phyloP scores from a whole-genome alignment of 1,140 invertebrate species.

The Camponotus vicinus region DNA sequence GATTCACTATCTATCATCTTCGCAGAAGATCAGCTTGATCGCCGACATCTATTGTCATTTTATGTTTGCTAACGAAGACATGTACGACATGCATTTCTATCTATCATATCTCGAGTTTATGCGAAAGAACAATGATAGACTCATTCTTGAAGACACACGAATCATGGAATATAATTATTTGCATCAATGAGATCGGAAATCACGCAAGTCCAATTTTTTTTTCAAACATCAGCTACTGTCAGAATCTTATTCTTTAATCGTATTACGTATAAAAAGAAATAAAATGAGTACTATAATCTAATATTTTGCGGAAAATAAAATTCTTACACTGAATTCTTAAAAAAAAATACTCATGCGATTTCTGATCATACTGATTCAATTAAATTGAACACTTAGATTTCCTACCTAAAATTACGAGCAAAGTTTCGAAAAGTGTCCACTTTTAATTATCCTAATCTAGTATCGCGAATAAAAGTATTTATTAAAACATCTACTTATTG shows the following conservation, averaged over 20 bases:
- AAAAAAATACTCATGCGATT: not conserved
- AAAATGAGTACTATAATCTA: not conserved
- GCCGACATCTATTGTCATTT: slow-evolving; percentile 68
- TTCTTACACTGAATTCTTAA: not conserved
- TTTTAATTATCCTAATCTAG: slow-evolving; percentile 8
- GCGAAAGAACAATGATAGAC: not conserved
- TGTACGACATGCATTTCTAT: slow-evolving; percentile 70
- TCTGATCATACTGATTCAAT: slow-evolving; percentile 21
- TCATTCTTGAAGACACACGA: slow-evolving; percentile 8
- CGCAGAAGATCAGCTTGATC: slow-evolving; percentile 39
- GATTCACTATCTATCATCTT: slow-evolving; percentile 46
- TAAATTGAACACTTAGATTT: slow-evolving; percentile 54
- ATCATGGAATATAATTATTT: slow-evolving; percentile 35
- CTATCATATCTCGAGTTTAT: slow-evolving; percentile 50
- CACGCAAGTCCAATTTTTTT: slow-evolving; percentile 11
- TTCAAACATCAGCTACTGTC: not conserved
- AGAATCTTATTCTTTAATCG: slow-evolving; percentile 11
- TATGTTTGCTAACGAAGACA: slow-evolving; percentile 63
- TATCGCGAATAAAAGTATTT: not conserved
- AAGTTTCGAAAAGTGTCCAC: slow-evolving; percentile 14
- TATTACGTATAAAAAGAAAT: not conserved
- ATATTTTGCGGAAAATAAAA: slow-evolving; percentile 12
- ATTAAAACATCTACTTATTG: not conserved
- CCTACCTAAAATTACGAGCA: slow-evolving; percentile 13
- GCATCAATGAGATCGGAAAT: slow-evolving; percentile 16